Conservation (phyloP, 2,113 vertebrate genomes). For the Anguilla japonica region DNA sequence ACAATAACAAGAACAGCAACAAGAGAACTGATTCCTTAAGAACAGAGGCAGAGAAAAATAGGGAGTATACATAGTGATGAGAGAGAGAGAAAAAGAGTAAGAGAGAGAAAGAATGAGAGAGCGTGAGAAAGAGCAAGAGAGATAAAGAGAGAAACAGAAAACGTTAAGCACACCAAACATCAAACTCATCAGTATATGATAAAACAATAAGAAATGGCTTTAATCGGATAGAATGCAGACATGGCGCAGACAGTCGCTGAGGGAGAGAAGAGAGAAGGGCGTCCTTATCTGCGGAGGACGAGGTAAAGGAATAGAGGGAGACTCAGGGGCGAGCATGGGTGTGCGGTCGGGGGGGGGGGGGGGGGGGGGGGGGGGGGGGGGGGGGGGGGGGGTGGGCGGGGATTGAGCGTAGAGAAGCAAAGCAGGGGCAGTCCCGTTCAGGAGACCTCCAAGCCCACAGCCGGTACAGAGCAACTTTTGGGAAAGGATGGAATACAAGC, state of each 20-base stretch:
- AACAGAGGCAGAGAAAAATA: conserved; percentile 30
- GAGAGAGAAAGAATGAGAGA: conserved; percentile 20
- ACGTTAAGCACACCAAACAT: conserved; percentile 47
- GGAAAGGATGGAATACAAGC: not conserved
- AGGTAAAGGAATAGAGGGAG: not conserved
- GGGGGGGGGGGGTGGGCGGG: not conserved
- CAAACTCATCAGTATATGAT: conserved; percentile 41
- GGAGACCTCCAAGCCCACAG: not conserved
- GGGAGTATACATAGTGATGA: not conserved
- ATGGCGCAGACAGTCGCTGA: not conserved
- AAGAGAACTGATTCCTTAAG: not conserved
- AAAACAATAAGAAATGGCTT: conserved; percentile 9
- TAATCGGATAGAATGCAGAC: not conserved
- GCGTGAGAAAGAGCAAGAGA: conserved; percentile 30
- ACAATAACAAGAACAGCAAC: conserved; percentile 38
- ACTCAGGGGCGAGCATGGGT: not conserved
- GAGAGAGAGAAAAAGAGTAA: conserved; percentile 18
- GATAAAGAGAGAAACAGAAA: conserved; percentile 37
- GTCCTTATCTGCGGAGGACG: not conserved
- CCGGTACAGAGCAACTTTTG: not conserved
- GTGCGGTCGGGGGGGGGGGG: not conserved
- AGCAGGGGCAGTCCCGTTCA: not conserved
- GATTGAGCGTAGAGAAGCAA: not conserved
- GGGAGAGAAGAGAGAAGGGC: not conserved
- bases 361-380: not conserved